Base-by-base conservation (phyloP, 2,888 invertebrate species). In the Harpagoxenus sublaevis region DNA sequence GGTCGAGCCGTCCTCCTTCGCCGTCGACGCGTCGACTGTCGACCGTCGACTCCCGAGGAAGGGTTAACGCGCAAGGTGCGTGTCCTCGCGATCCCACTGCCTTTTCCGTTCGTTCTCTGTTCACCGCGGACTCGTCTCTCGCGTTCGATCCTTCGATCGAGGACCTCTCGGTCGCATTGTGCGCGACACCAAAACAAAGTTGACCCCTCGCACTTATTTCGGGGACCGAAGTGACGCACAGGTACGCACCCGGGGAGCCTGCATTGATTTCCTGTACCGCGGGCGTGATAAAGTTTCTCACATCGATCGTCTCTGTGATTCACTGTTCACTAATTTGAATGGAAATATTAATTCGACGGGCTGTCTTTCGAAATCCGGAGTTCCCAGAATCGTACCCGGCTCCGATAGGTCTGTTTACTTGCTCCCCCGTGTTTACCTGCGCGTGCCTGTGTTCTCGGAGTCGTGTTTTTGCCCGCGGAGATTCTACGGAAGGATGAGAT, bases 1-100 rank as follows among this genome's bases (percentile, higher is more conserved):
- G 84, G 81, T 86, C 83, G 62, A 4, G 9, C 28, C 57, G 74
- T 18, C 57, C 35, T 31, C 23, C 6, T 39, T 53, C 55, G 39
- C 28, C 55, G 45, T 48, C 45, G 42, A 23, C 23, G 23, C 23
- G 23, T 23, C 23, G 23, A 23, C 23, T 23, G 23, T 23, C 23
- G 23, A 23, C 23, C 0, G 23, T 23, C 23, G 42, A 18, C 8
- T n/a, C 23, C 48, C n/a, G 45, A 65, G 42, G n/a, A 45, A 70
- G 42, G 42, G 6, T 35, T 53, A 39, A 75, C 57, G 55, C 62
- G n/a, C 55, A 6, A 28, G 23, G 45, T 57, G 60, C 42, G 18
- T 57, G 35, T 53, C 35, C 57, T 23, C 28, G 28, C 73, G 73
- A 74, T 45, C 42, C 35, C 35, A 15, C 35, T 28, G 35, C 23